phyloP scores from a whole-genome alignment of 1,140 invertebrate species.

The Formica exsecta region DNA sequence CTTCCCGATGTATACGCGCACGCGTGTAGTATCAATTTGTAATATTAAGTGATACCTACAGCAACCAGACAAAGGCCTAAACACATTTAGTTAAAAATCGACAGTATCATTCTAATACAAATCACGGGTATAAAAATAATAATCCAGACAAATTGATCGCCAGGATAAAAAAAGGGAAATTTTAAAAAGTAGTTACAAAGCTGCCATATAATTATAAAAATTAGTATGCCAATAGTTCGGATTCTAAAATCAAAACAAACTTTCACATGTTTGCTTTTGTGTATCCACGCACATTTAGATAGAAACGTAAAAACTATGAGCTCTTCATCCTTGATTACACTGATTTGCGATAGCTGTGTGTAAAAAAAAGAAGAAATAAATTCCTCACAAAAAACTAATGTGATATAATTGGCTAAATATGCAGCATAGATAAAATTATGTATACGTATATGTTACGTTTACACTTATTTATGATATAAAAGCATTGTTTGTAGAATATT shows the following conservation, averaged over 20 bases:
- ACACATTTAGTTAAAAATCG: conserved; percentile 61
- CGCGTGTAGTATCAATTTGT: conserved; percentile 24
- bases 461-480: conserved; percentile 1
- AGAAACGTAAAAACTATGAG: conserved; percentile 25
- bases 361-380: neutral
- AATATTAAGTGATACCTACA: conserved; percentile 41
- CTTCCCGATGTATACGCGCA: conserved; percentile 15
- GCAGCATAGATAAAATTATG: conserved; percentile 31
- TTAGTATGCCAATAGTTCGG: conserved; percentile 48
- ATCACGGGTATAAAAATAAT: conserved; percentile 53
- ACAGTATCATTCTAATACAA: conserved; percentile 62
- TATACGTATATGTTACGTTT: conserved; percentile 26
- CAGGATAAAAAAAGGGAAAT: conserved; percentile 34
- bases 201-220: conserved; percentile 61
- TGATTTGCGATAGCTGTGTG: conserved; percentile 8
- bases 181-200: conserved; percentile 58
- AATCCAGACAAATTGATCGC: conserved; percentile 53
- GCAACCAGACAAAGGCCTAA: conserved; percentile 66
- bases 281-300: neutral
- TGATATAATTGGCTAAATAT: conserved; percentile 51
- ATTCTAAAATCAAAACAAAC: conserved; percentile 30
- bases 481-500: conserved; percentile 14
- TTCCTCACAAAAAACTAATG: conserved; percentile 35
- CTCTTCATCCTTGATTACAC: conserved; percentile 32
- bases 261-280: no score